These are phyloP conservation scores for Hartigia nigra DNA, from an alignment of 2,888 invertebrate species.

Conservation along the genomic window DNA sequence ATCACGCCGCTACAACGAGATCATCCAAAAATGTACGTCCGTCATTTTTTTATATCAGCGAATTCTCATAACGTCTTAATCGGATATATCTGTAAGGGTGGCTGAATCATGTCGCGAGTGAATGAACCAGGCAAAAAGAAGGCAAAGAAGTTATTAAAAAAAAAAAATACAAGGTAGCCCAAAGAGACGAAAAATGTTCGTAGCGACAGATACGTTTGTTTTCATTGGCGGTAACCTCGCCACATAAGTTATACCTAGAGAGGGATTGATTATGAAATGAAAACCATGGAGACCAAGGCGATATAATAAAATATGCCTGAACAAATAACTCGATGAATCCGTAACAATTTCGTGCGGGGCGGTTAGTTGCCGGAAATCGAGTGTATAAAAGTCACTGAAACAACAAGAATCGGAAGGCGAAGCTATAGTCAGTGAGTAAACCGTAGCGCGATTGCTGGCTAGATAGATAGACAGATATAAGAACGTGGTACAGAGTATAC, in stretches of 20 bases:
- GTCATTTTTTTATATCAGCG: not conserved
- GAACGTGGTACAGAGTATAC: conserved; percentile 6
- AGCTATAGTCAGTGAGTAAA: not conserved
- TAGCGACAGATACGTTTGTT: not conserved
- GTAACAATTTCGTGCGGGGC: not conserved
- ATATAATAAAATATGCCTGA: conserved; percentile 7
- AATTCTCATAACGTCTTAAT: not conserved
- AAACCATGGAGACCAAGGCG: not conserved
- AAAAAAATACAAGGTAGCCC: not conserved
- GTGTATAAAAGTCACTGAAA: conserved; percentile 8
- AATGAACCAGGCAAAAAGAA: too few relatives aligned
- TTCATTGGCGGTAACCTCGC: not conserved
- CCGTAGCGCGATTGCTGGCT: not conserved
- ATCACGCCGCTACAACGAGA: not conserved
- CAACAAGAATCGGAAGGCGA: not conserved
- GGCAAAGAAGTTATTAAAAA: not conserved
- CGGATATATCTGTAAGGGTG: too few relatives aligned
- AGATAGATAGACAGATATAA: not conserved
- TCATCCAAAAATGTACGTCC: not conserved
- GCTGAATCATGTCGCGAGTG: too few relatives aligned
- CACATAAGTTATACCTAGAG: not conserved
- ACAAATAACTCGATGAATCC: not conserved
- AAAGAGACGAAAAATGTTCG: not conserved
- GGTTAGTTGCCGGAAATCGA: conserved; percentile 3
- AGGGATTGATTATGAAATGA: not conserved